Base-by-base conservation (phyloP, 2,888 invertebrate genomes). In the Xanthia icteritia region DNA sequence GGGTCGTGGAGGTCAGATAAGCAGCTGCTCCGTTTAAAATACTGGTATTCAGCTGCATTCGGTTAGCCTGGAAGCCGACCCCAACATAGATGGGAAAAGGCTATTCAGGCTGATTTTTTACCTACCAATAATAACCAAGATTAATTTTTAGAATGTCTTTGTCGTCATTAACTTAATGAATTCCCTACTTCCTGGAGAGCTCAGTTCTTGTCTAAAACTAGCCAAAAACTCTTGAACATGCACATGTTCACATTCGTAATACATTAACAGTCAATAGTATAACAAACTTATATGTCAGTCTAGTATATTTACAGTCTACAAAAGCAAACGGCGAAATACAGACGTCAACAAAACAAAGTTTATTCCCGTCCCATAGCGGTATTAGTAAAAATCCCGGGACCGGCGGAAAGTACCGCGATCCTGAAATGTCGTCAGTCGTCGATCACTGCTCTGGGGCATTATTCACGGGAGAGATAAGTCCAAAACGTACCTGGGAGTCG, bases 361-460 rank as follows among this genome's bases (percentile, higher is more conserved):
- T 82, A 82, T 88, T 82, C 85, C 68, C 51, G 79, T 79, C 66
- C 80, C 79, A 80, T 85, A 77, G 72, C 45, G 74, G 83, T 83
- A 88, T 86, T 86, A 87, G 84, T 85, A 79, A 86, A 89, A 89
- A 89, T 88, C 87, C 89, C 84, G 70, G 81, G 78, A 87, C 84
- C 64, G 68, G 54, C 82, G 83, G 83, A 82, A 86, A 89, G 84
- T 87, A 86, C 79, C 82, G 82, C 77, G 87, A 89, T 89, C 85
- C 89, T 88, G 90, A 94, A 93, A 93, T 91, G 94, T 93, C 93
- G 92, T 90, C 92, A 91, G 92, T 93, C 93, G 92, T 94, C 94
- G 92, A 94, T 94, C 94, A 93, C 91, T 82, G 91, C 90, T 90
- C 90, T 85, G 85, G 89, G 90, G 90, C 92, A 94, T 94, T 94